Evolutionary conservation across 2,113 vertebrate genomes (phyloP).

Genomic region (Mustela nigripes): DNA sequence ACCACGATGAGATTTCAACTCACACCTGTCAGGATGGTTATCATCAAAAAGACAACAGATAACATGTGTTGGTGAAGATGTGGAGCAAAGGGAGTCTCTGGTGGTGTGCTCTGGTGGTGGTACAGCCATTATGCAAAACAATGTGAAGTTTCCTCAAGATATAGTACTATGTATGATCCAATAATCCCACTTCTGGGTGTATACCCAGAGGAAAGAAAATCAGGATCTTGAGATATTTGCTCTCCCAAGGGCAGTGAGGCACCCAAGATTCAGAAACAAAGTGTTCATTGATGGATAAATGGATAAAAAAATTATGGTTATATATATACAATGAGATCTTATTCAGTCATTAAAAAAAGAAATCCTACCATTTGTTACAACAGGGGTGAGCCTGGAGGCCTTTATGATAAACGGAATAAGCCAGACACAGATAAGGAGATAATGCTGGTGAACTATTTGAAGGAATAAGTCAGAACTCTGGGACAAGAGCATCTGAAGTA

Average conservation of each 20-base stretch:
- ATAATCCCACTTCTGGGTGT: accelerated
- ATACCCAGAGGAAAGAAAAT: neutral
- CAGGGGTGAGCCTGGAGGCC: neutral
- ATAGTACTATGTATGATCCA: neutral
- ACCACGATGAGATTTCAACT: no score
- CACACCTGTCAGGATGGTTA: neutral
- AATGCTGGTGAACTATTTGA: neutral
- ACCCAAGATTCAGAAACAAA: neutral
- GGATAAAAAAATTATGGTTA: neutral
- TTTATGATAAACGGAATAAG: neutral
- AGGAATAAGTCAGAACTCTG: neutral
- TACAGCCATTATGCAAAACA: neutral
- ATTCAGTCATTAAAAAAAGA: neutral
- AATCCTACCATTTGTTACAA: neutral
- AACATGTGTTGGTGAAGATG: neutral
- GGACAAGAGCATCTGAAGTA: neutral
- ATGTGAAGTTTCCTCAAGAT: neutral
- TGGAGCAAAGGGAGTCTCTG: no score
- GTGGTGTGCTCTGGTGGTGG: neutral
- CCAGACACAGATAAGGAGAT: neutral
- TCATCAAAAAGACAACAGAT: neutral
- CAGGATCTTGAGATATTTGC: neutral
- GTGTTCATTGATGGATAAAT: neutral
- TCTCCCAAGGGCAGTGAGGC: neutral
- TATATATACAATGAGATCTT: neutral